Percentiles rank a stretch among this genome's conserved stretches.
phyloP scores from a whole-genome alignment of 35 echinoderm and acorn worm genomes.

The Heliocidaris erythrogramma region DNA sequence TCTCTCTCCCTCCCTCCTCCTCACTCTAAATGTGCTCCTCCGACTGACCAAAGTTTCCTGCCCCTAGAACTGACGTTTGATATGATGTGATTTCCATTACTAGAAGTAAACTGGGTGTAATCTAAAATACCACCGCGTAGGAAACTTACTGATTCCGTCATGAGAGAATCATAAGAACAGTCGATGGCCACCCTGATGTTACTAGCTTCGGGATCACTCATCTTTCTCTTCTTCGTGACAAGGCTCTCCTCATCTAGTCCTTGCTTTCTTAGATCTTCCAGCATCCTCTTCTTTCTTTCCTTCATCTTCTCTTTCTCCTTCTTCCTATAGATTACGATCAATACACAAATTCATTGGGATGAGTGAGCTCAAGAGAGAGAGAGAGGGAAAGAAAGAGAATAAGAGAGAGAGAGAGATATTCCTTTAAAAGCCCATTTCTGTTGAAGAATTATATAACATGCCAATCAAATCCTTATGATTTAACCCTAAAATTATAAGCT shows the following conservation, averaged over 20 bases:
- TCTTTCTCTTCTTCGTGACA: constrained; percentile 52
- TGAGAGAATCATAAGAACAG: constrained; percentile 84
- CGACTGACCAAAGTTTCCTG: no score
- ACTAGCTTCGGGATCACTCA: constrained; percentile 87
- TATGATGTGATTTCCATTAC: no score
- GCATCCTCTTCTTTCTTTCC: constrained; percentile 56
- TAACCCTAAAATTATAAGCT: no score
- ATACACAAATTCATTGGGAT: no score
- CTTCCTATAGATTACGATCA: constrained; percentile 10
- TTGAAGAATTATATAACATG: no score
- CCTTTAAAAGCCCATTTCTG: background rate
- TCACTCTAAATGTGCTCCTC: no score
- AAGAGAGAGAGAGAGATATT: background rate
- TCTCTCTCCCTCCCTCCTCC: no score
- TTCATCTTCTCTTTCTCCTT: constrained; percentile 72
- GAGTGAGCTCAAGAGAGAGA: background rate
- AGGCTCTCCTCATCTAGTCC: constrained; percentile 60
- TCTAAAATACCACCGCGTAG: no score
- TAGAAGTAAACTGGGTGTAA: no score
- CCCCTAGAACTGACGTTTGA: no score
- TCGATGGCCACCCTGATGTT: constrained; percentile 81
- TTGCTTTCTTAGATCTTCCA: constrained; percentile 45
- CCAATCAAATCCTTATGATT: no score
- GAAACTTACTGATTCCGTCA: constrained; percentile 72
- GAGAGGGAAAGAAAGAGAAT: background rate